Base-by-base conservation (phyloP, 2,113 vertebrate genomes). In the Crypturellus undulatus region DNA sequence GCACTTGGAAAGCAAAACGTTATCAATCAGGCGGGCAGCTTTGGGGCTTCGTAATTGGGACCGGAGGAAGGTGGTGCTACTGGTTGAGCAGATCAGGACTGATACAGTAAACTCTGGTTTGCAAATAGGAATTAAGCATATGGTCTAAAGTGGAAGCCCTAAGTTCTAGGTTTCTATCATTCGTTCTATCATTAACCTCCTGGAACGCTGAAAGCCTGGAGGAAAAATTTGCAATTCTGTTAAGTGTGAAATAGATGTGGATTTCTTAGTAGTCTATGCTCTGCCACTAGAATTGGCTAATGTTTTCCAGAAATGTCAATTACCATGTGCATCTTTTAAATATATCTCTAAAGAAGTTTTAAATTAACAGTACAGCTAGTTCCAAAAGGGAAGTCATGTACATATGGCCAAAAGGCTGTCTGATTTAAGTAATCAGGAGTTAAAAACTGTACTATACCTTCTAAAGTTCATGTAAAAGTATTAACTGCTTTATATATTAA, bases 381-480 rank as follows among this genome's bases (percentile, higher is more conserved):
- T 97, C 83, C 83, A 71, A 80, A 97, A 86, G 91, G 68, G 89
- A 92, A 90, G 42, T 75, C 62, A 91, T 20, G 26, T 90, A 93
- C 56, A 69, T 75, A 17, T 76, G 59, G 83, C 73, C 77, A 72
- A 81, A 93, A 92, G 77, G 40, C 73, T 77, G 24, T 36, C 63
- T 90, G 70, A 73, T 59, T 84, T 78, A 79, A 84, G 22, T 47
- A 49, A 72, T 87, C 65, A 63, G 80, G 72, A 94, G 43, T 95
- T 97, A 96, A 92, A 92, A 92, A 93, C 90, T 94, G 90, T 70
- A 83, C 79, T 95, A 82, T 78, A 72, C 47, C 77, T 94, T 87
- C 90, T 94, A 90, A 76, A 78, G 38, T 92, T 94, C 82, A 82
- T 96, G 92, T 93, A 96, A 94, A 96, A 96, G 68, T 87, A 94